Percentiles rank a stretch among this genome's conserved stretches.
Evolutionary conservation across 2,113 vertebrate species (phyloP).

Genomic region (Chaenogobius annularis): DNA sequence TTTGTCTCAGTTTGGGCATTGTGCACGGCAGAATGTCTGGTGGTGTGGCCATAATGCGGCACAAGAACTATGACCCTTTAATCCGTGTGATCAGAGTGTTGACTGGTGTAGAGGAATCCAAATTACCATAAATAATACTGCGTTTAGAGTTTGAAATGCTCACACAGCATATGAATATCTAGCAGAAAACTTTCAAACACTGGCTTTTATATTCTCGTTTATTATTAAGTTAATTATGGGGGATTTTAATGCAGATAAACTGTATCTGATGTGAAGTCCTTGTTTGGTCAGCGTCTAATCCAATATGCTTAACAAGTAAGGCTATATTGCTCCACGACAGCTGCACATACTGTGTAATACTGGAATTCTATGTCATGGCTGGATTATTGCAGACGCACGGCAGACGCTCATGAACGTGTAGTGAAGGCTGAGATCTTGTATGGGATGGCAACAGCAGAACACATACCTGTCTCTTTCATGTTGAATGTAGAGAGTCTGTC

Average conservation of each 20-base stretch:
- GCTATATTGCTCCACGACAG: background rate
- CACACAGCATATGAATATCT: background rate
- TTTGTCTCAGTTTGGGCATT: background rate
- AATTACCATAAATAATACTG: background rate
- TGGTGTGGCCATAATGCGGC: background rate
- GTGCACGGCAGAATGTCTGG: background rate
- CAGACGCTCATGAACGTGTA: background rate
- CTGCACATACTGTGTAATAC: background rate
- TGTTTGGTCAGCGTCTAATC: background rate
- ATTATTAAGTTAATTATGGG: background rate
- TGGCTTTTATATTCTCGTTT: background rate
- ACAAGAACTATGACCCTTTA: background rate
- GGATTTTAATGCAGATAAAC: background rate
- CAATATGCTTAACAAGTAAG: background rate
- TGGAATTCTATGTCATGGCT: conserved; percentile 3
- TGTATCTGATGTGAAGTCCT: background rate
- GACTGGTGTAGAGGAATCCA: background rate
- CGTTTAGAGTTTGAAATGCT: background rate
- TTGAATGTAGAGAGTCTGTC: background rate
- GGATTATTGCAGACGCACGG: conserved; percentile 2
- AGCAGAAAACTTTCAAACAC: background rate
- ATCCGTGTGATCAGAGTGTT: background rate
- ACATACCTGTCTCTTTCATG: background rate
- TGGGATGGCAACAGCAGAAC: background rate
- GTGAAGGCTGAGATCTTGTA: background rate